Percentiles rank a stretch among this genome's conserved stretches.
Evolutionary conservation across 2,113 vertebrate genomes (phyloP).

Genomic region (Arenaria interpres): DNA sequence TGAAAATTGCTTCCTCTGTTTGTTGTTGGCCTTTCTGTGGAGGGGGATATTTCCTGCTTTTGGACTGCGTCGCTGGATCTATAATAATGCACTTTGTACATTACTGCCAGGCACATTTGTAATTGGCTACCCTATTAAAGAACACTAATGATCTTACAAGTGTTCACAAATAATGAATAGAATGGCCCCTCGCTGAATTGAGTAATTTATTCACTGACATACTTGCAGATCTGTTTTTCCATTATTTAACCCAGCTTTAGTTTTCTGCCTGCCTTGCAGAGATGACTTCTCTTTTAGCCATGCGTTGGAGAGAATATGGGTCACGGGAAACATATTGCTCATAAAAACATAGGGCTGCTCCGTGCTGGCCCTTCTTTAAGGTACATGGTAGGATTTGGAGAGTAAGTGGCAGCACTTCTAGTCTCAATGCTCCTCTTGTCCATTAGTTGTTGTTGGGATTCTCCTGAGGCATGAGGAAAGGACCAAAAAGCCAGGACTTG

Average conservation of each 20-base stretch:
- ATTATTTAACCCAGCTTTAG: constrained; percentile 51
- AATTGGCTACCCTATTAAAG: constrained; percentile 56
- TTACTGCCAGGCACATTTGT: constrained; percentile 58
- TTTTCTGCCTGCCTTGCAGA: not conserved
- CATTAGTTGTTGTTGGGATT: not conserved
- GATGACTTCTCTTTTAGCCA: not conserved
- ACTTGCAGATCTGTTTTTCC: constrained; percentile 47
- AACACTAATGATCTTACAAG: constrained; percentile 58
- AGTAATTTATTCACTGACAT: constrained; percentile 52
- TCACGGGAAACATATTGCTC: not conserved
- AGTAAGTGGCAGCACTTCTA: not conserved
- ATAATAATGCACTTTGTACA: constrained; percentile 53
- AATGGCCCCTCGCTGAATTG: constrained; percentile 31
- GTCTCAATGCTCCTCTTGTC: not conserved
- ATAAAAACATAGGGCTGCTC: not conserved
- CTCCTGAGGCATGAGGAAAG: not conserved
- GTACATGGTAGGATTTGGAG: not conserved
- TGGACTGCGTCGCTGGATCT: constrained; percentile 23
- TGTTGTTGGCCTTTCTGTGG: constrained; percentile 37
- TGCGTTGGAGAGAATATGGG: not conserved
- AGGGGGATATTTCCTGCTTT: constrained; percentile 54
- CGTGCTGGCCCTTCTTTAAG: fast-evolving
- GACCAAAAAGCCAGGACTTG: not conserved
- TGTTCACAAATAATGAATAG: constrained; percentile 63
- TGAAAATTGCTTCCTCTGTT: constrained; percentile 62